Percentiles rank a stretch among this genome's conserved stretches.
These are phyloP conservation scores for Clanis bilineata DNA, from an alignment of 2,888 invertebrate genomes.

Conservation along the genomic window DNA sequence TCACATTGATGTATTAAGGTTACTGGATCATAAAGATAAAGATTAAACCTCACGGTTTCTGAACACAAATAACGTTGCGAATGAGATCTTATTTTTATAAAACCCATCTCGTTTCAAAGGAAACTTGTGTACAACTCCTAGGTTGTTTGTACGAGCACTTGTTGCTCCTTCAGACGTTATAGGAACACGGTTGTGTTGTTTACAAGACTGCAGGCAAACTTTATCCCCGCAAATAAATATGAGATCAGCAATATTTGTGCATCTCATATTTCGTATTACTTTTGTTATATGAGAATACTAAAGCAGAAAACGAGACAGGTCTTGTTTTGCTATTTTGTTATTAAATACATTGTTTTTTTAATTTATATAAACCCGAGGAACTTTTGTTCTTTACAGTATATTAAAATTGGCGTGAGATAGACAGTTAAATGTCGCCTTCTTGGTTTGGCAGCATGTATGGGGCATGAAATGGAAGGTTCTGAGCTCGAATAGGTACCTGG, in stretches of 20 bases:
- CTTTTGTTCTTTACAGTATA: not conserved
- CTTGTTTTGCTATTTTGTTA: not conserved
- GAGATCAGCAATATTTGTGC: conserved; percentile 19
- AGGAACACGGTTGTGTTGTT: conserved; percentile 36
- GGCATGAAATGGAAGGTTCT: too few species aligned
- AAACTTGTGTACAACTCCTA: conserved; percentile 28
- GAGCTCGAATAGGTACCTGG: too few species aligned
- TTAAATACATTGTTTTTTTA: not conserved
- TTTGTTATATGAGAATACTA: not conserved
- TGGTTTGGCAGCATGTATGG: too few species aligned
- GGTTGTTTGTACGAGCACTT: conserved; percentile 45
- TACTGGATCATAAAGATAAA: not conserved
- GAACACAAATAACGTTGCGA: not conserved
- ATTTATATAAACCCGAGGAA: not conserved
- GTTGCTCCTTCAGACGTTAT: conserved; percentile 40
- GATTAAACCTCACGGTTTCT: not conserved
- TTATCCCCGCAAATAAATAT: conserved; percentile 47
- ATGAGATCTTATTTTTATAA: conserved; percentile 1
- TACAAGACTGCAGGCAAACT: conserved; percentile 52
- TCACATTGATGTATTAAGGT: not conserved
- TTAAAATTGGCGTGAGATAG: conserved; percentile 40
- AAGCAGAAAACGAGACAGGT: not conserved
- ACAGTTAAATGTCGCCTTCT: too few species aligned
- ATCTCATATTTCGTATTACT: not conserved
- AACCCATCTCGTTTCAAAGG: not conserved